phyloP scores from a whole-genome alignment of 2,797 vertebrate genomes.

The Thalassophryne amazonica region DNA sequence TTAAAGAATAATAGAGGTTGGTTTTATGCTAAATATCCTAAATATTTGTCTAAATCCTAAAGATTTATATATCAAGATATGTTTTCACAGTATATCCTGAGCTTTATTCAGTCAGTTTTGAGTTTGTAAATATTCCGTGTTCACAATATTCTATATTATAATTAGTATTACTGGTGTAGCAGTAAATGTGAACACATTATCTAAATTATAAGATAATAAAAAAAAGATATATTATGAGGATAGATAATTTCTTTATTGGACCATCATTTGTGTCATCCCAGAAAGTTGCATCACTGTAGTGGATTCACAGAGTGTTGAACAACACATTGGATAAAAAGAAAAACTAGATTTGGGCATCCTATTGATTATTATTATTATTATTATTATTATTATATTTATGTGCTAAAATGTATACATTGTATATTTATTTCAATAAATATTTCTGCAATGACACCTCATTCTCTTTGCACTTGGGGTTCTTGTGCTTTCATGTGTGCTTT shows the following conservation, averaged over 20 bases:
- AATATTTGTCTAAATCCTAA: slow-evolving; percentile 83
- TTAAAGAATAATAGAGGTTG: slow-evolving; percentile 80
- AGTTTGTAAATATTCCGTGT: slow-evolving; percentile 95
- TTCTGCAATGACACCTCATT: slow-evolving; percentile 62
- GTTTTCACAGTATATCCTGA: slow-evolving; percentile 85
- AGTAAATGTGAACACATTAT: slow-evolving; percentile 85
- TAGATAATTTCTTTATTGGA: slow-evolving; percentile 47
- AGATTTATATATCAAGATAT: slow-evolving; percentile 78
- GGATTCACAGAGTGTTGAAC: slow-evolving; percentile 44
- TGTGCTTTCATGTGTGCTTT: background rate
- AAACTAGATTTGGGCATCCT: slow-evolving; percentile 41
- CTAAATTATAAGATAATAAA: slow-evolving; percentile 61
- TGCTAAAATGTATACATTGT: slow-evolving; percentile 74
- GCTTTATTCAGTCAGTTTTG: slow-evolving; percentile 87
- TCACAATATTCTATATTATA: slow-evolving; percentile 81
- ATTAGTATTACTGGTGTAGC: slow-evolving; percentile 72
- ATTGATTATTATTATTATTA: no score
- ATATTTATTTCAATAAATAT: slow-evolving; percentile 82
- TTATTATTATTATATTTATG: no score
- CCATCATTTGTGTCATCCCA: slow-evolving; percentile 32
- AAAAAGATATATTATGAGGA: slow-evolving; percentile 56
- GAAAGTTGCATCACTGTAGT: slow-evolving; percentile 30
- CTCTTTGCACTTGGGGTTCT: slow-evolving; percentile 4
- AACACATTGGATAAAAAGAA: slow-evolving; percentile 39
- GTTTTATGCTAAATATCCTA: slow-evolving; percentile 86